Evolutionary conservation across 2,888 invertebrate species (phyloP), one percentile per base, ranked within the genome.

Genomic region (Ophioninae sp.): DNA sequence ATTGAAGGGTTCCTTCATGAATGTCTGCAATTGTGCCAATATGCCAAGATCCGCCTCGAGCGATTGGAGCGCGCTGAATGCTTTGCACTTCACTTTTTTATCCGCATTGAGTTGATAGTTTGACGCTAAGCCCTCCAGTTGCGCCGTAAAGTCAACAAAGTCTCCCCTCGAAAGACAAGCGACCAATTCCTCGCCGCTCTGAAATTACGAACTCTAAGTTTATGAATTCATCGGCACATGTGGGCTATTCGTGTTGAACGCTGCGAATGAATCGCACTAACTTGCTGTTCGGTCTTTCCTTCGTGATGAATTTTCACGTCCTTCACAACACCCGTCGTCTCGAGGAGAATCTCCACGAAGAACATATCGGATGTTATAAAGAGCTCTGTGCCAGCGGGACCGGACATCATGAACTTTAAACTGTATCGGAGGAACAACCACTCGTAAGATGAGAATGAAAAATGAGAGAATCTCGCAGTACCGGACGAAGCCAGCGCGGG

Each of bases 331-430:
- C 98, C 98, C 59, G 95, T 95, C 3, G 96, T 94, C 90, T 98
- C 98, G 77, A 99, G 94, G 76, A 97, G 94, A 88, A 99, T 97
- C 94, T 99, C 98, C 88, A 99, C 94, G 93, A 97, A 98, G 93
- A 99, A 99, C 98, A 98, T 98, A 91, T 99, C 99, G 0, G 98
- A 98, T 61, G 97, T 98, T 92, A 99, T 98, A 91, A 98, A 98
- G 84, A 97, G 94, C 90, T 96, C 96, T 6, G 96, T 96, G 65
- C 96, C 96, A 71, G 96, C 96, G 82, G 96, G 95, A 77, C 97
- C 97, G 85, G 97, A 96, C 90, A 97, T 96, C 91, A 97, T 96
- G 93, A 98, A 98, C 92, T 98, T 98, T 79, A 98, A 94, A 59
- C 97, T 97, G 30, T 56, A 68, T 67, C 51, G n/a, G 7, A 69